Conservation (phyloP, 2,888 invertebrate species). For the Polietes domitor region DNA sequence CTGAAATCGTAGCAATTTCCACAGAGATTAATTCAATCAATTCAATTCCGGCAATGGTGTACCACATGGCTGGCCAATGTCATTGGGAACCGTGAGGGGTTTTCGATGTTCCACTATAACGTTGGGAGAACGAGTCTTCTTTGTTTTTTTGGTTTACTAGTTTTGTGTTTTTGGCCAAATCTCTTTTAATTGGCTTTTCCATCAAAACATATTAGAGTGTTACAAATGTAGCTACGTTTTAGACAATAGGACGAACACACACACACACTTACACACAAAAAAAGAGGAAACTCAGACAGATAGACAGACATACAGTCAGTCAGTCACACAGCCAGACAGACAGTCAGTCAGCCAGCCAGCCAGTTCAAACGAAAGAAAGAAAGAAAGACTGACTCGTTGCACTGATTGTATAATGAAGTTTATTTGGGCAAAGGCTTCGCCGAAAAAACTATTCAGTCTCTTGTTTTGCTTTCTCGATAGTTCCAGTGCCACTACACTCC, state of each 20-base stretch:
- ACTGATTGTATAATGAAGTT: constrained; percentile 59
- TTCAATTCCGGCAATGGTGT: too few relatives aligned
- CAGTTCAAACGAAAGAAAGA: too few relatives aligned
- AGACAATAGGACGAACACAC: neutral
- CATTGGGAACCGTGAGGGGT: neutral
- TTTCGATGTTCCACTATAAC: constrained; percentile 36
- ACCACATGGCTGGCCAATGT: too few relatives aligned
- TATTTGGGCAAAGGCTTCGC: constrained; percentile 40
- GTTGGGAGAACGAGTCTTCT: constrained; percentile 17
- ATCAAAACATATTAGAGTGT: constrained; percentile 64
- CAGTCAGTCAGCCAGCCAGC: neutral
- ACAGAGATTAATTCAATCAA: too few relatives aligned
- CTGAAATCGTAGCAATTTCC: too few relatives aligned
- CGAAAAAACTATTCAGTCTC: constrained; percentile 36
- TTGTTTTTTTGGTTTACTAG: constrained; percentile 21
- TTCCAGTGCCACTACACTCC: neutral
- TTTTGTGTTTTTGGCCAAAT: constrained; percentile 48
- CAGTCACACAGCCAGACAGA: neutral
- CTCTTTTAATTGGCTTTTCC: constrained; percentile 65
- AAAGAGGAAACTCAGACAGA: neutral
- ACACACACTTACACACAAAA: neutral
- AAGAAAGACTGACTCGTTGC: neutral
- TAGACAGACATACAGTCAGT: neutral
- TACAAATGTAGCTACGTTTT: constrained; percentile 51
- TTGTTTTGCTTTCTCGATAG: neutral